Conservation (phyloP, 2,113 vertebrate genomes). For the Festucalex cinctus region DNA sequence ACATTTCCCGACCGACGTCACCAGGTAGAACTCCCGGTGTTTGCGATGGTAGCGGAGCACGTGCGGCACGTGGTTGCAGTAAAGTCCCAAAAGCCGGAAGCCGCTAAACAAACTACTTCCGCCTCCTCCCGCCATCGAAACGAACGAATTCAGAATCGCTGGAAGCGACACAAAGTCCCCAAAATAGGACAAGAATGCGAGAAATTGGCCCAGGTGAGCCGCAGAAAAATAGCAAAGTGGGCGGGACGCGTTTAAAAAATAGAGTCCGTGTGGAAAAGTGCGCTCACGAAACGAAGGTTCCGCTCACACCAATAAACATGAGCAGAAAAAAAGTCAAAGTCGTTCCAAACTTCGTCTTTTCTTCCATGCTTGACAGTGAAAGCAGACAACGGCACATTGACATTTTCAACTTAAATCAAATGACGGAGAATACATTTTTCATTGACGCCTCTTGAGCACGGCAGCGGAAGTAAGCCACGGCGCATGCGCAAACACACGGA, state of each 20-base stretch:
- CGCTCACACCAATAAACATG: slow-evolving; percentile 14
- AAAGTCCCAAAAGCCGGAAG: slow-evolving; percentile 84
- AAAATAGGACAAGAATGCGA: neutral
- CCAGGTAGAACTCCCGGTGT: slow-evolving; percentile 87
- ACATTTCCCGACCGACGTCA: slow-evolving; percentile 79
- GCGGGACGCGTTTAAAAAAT: neutral
- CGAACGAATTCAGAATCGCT: neutral
- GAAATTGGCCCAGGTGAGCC: neutral
- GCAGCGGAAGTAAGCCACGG: too few species aligned
- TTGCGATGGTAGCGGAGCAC: slow-evolving; percentile 83
- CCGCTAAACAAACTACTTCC: slow-evolving; percentile 75
- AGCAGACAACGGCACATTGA: too few species aligned
- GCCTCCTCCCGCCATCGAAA: slow-evolving; percentile 1
- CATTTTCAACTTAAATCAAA: too few species aligned
- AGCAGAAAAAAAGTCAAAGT: too few species aligned
- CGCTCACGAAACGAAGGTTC: slow-evolving; percentile 15
- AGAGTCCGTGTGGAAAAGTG: slow-evolving; percentile 27
- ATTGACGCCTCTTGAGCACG: too few species aligned
- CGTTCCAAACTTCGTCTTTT: too few species aligned
- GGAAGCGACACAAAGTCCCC: too few species aligned
- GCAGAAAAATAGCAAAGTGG: neutral
- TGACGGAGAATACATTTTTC: too few species aligned
- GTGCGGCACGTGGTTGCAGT: slow-evolving; percentile 85
- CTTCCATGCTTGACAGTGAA: too few species aligned
- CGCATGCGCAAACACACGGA: slow-evolving; percentile 35